Evolutionary conservation across 1,140 invertebrate genomes (phyloP).

Genomic region (Grapholita molesta): DNA sequence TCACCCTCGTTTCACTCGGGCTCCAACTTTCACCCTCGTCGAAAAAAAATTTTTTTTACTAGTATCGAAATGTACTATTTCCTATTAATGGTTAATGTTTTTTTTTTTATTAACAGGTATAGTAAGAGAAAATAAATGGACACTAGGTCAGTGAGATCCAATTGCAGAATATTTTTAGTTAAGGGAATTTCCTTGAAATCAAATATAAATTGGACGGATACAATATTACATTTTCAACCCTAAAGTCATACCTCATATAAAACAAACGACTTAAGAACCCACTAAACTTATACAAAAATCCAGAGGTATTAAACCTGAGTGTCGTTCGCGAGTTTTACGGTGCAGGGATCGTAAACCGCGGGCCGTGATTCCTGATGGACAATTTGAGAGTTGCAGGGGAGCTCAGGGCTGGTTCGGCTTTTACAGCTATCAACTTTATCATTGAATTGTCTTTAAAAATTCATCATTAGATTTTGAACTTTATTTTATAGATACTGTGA

Average conservation of each 20-base stretch:
- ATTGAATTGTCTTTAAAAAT: neutral
- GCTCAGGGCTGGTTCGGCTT: neutral
- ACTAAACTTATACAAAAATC: conserved; percentile 40
- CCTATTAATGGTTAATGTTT: too few relatives aligned
- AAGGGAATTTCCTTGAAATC: neutral
- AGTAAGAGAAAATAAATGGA: too few relatives aligned
- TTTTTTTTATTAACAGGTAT: too few relatives aligned
- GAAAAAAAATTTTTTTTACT: too few relatives aligned
- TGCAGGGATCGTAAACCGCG: conserved; percentile 44
- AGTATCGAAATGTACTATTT: too few relatives aligned
- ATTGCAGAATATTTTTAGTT: too few relatives aligned
- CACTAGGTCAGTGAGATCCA: too few relatives aligned
- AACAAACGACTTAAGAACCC: neutral
- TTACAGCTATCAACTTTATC: neutral
- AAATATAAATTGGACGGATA: too few relatives aligned
- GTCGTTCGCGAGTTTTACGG: conserved; percentile 55
- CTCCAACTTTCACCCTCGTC: too few relatives aligned
- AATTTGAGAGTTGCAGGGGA: conserved; percentile 52
- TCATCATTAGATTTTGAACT: neutral
- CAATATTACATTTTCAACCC: neutral
- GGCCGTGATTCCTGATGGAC: conserved; percentile 61
- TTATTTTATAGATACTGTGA: neutral
- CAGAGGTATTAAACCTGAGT: conserved; percentile 50
- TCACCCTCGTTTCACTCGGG: too few relatives aligned
- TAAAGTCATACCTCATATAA: neutral